Evolutionary conservation across 2,797 vertebrate species (phyloP).

Genomic region (Lateolabrax maculatus): DNA sequence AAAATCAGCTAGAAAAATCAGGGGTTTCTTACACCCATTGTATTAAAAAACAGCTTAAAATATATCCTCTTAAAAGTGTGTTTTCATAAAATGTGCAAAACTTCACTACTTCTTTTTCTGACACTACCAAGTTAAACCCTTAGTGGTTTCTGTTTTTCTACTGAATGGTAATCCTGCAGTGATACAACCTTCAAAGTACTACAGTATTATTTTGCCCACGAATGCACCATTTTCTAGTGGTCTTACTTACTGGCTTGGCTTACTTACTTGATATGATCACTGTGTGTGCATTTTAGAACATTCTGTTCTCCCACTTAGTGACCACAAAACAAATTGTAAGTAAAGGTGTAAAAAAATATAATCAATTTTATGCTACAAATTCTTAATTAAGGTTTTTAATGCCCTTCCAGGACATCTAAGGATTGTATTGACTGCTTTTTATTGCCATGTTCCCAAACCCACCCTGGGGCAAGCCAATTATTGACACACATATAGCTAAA

Average conservation of each 20-base stretch:
- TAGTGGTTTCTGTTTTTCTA: neutral
- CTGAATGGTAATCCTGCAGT: too few species aligned
- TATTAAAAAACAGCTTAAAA: neutral
- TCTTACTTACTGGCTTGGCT: neutral
- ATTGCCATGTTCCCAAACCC: conserved; percentile 5
- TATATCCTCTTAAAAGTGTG: neutral
- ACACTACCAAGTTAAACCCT: neutral
- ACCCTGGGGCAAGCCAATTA: conserved; percentile 25
- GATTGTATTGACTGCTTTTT: conserved; percentile 27
- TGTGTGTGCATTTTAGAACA: neutral
- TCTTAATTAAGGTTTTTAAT: neutral
- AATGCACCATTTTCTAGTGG: neutral
- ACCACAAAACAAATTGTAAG: neutral
- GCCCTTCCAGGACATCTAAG: conserved; percentile 10
- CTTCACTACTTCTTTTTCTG: neutral
- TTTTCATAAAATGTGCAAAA: neutral
- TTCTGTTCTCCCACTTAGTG: too few species aligned
- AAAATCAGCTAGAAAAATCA: too few species aligned
- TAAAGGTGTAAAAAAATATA: neutral
- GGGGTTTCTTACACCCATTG: too few species aligned
- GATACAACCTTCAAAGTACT: neutral
- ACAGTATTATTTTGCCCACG: neutral
- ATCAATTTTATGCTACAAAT: neutral
- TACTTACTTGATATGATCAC: too few species aligned
- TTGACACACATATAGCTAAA: conserved; percentile 25